Base-by-base conservation (phyloP, 35 echinoderm and acorn worm species). In the Ophiothrix spiculata region DNA sequence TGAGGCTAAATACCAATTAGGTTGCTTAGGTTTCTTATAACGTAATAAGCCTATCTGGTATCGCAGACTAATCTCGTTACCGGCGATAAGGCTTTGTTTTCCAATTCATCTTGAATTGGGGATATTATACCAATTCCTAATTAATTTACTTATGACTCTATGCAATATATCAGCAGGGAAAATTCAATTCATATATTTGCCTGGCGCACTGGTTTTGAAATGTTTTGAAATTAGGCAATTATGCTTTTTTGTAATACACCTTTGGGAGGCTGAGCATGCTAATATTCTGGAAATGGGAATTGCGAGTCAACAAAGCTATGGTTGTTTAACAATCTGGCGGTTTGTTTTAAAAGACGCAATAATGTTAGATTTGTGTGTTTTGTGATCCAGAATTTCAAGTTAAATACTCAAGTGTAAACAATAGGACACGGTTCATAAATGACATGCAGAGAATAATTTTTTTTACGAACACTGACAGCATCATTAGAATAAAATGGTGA, bases 1-100 rank as follows among this genome's bases (percentile, higher is more conserved):
- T 69, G 29, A 25, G 60, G 60, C 60, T 69, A 69, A 69, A 69
- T 69, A 69, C 60, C 60, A 69, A 69, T 69, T 69, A 69, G 60
- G 17, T 69, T 69, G 60, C 60, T 69, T 69, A n/a, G 60, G 60
- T 69, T 69, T 69, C 60, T 69, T n/a, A 19, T 49, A 69, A 4
- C 23, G 25, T 69, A 69, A 69, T 69, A 69, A 69, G 60, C 60
- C 60, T 69, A 69, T 6, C 60, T 69, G 60, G 60, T 69, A 69
- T 69, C 17, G 17, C 29, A 69, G 23, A 28, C 16, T 69, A 69
- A 69, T 69, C 60, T 69, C 29, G 60, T 69, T 69, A 69, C 23
- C 4, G 1, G 60, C 25, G n/a, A n/a, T n/a, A 6, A 15, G 23
- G 60, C 60, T 69, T 69, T 69, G 60, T 69, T 69, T n/a, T 69